A percentile compares a stretch with the other conserved stretches of the same genome.
These are phyloP conservation scores for Agrotis puta DNA, from an alignment of 2,888 invertebrate species.

Conservation along the genomic window DNA sequence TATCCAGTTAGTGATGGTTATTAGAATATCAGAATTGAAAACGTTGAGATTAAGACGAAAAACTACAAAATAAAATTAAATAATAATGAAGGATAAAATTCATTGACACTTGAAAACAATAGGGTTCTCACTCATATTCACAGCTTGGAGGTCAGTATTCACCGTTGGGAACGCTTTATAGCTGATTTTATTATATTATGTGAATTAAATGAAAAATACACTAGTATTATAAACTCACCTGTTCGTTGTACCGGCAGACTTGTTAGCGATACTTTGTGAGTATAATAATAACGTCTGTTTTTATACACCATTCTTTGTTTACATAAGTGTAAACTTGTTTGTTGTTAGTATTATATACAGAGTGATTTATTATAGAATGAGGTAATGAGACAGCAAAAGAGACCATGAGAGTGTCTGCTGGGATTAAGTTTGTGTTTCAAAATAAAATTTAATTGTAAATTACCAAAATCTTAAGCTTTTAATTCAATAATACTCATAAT, in stretches of 20 bases:
- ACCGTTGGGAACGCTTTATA: neutral
- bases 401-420: too few species aligned
- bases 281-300: neutral
- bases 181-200: neutral
- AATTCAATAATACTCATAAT: too few species aligned
- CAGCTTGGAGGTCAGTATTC: neutral
- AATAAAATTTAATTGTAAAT: too few species aligned
- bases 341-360: neutral
- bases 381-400: too few species aligned
- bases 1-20: too few species aligned
- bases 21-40: neutral
- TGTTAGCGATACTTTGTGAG: neutral
- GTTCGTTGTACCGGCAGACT: neutral
- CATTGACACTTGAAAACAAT: neutral
- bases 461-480: too few species aligned
- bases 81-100: neutral
- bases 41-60: neutral
- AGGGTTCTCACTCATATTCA: too few species aligned
- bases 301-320: conserved; percentile 34
- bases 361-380: neutral
- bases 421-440: too few species aligned
- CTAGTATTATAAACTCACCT: conserved; percentile 20
- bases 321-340: conserved; percentile 2
- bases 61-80: neutral
- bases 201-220: neutral